Evolutionary conservation across 2,888 invertebrate genomes (phyloP).

Genomic region (Bugula neritina): DNA sequence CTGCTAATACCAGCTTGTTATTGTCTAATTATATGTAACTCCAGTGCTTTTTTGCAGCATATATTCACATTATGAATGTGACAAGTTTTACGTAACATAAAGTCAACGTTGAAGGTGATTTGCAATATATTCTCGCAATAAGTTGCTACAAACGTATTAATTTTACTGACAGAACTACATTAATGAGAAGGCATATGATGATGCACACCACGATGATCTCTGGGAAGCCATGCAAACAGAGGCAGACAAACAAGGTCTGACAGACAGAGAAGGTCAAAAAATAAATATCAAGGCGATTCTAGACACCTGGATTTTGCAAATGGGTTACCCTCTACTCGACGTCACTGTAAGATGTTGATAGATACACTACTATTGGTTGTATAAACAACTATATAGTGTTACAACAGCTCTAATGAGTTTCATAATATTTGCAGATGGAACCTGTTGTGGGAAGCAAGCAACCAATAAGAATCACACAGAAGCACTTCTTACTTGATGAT

Average conservation of each 20-base stretch:
- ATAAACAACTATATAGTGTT: too few species aligned
- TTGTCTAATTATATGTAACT: too few species aligned
- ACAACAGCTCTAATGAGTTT: background rate
- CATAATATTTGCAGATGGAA: background rate
- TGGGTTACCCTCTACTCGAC: constrained; percentile 11
- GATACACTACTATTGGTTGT: too few species aligned
- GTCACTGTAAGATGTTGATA: too few species aligned
- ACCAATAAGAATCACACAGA: background rate
- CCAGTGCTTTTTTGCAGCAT: too few species aligned
- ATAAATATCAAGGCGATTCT: constrained; percentile 20
- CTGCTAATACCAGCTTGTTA: too few species aligned
- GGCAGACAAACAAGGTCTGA: background rate
- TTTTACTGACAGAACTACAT: constrained; percentile 43
- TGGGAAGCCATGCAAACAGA: constrained; percentile 62
- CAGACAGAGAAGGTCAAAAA: background rate
- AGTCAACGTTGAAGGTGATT: too few species aligned
- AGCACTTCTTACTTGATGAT: constrained; percentile 20
- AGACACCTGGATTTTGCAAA: constrained; percentile 23
- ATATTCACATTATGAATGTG: too few species aligned
- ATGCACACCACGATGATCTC: constrained; percentile 73
- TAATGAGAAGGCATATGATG: constrained; percentile 57
- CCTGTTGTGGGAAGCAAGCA: background rate
- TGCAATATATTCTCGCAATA: too few species aligned
- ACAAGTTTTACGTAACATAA: too few species aligned
- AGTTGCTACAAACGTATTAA: too few species aligned